Conservation (phyloP, 2,888 invertebrate species). For the Dasypolia templi region DNA sequence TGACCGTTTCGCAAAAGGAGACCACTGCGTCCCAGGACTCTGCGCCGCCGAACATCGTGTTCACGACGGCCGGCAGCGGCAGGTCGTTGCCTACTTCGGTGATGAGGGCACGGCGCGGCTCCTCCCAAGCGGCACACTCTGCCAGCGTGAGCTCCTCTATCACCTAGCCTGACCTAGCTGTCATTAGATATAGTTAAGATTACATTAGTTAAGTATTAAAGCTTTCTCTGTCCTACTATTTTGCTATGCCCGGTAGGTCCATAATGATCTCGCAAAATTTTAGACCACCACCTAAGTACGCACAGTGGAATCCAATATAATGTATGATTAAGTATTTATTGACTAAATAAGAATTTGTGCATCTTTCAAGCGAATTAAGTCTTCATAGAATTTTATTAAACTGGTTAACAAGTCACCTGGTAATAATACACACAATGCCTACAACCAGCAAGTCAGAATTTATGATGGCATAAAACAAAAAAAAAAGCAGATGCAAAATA, state of each 20-base stretch:
- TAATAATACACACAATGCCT: slow-evolving; percentile 13
- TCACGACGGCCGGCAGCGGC: no score
- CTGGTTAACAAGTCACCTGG: neutral
- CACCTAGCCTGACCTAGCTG: no score
- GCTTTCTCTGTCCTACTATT: neutral
- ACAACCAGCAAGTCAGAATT: neutral
- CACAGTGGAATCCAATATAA: neutral
- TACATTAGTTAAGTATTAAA: no score
- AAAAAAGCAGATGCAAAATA: slow-evolving; percentile 22
- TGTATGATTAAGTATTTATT: neutral
- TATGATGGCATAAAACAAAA: neutral
- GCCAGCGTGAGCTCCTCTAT: no score
- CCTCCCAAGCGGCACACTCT: no score
- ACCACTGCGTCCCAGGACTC: no score
- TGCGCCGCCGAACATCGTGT: no score
- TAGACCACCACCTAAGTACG: neutral
- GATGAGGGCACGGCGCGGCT: no score
- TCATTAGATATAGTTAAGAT: no score
- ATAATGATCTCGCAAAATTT: neutral
- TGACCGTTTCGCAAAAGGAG: no score
- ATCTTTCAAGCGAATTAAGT: neutral
- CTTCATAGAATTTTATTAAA: neutral
- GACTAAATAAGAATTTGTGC: no score
- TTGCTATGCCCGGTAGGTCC: neutral
- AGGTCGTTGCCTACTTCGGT: no score